Evolutionary conservation across 2,888 invertebrate genomes (phyloP).

Genomic region (Trissolcus brochymenae): DNA sequence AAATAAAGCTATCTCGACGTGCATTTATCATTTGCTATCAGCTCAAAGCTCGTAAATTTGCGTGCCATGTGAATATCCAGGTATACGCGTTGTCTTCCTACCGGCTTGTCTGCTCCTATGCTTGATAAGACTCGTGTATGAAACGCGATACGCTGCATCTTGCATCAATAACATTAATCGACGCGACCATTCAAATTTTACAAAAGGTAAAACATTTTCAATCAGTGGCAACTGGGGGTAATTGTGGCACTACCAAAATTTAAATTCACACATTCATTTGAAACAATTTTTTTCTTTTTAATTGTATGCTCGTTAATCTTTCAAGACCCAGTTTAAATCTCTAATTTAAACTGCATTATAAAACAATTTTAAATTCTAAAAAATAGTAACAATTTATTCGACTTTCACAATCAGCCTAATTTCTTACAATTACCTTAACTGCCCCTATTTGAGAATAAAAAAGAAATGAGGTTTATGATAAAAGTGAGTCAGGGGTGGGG

Average conservation of each 20-base stretch:
- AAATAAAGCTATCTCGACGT: conserved; percentile 81
- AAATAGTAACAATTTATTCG: not conserved
- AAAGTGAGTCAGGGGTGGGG: too few species aligned
- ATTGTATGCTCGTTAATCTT: too few species aligned
- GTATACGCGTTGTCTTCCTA: conserved; percentile 61
- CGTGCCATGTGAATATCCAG: conserved; percentile 66
- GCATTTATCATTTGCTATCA: conserved; percentile 80
- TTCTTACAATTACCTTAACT: not conserved
- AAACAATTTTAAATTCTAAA: not conserved
- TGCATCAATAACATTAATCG: conserved; percentile 57
- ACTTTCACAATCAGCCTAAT: not conserved
- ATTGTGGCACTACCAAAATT: too few species aligned
- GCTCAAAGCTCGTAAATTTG: conserved; percentile 79
- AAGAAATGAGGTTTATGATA: too few species aligned
- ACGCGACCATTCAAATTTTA: conserved; percentile 1
- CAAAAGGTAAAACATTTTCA: too few species aligned
- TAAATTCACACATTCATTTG: too few species aligned
- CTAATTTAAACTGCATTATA: not conserved
- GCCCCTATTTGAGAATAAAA: too few species aligned
- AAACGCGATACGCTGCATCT: conserved; percentile 70
- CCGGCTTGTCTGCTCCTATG: conserved; percentile 66
- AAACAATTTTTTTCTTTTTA: too few species aligned
- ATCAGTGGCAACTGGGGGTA: too few species aligned
- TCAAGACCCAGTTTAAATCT: too few species aligned
- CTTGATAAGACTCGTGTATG: conserved; percentile 69